These are phyloP conservation scores for Mythimna loreyi DNA, from an alignment of 2,888 invertebrate genomes.

Conservation along the genomic window DNA sequence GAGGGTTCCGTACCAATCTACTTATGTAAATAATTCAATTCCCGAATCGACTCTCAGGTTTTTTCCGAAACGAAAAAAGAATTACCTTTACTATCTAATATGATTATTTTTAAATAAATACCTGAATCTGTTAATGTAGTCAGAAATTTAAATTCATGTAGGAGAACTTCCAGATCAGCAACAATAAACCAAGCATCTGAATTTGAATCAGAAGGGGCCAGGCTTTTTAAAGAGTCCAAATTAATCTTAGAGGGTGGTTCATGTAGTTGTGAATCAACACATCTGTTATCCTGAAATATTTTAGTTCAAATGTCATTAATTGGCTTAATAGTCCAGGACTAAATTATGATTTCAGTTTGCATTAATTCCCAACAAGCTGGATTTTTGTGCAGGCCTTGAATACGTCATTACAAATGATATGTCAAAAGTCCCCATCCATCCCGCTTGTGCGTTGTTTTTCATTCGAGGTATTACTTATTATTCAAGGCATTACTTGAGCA, in stretches of 20 bases:
- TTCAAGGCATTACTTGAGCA: no score
- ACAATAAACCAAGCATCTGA: constrained; percentile 77
- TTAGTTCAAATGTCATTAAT: background rate
- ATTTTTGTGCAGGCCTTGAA: no score
- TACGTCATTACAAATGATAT: no score
- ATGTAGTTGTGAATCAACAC: constrained; percentile 24
- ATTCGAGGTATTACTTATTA: no score
- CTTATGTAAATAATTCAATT: no score
- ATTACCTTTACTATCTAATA: background rate
- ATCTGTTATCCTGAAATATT: constrained; percentile 45
- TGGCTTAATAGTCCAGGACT: no score
- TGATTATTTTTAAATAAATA: background rate
- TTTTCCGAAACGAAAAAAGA: background rate
- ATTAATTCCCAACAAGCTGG: no score
- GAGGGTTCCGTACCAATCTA: no score
- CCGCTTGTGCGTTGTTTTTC: no score
- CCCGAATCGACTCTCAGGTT: no score
- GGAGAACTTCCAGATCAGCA: constrained; percentile 75
- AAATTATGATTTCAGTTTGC: no score
- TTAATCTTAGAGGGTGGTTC: constrained; percentile 59
- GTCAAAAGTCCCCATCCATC: no score
- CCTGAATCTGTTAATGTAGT: constrained; percentile 76
- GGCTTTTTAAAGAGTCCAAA: constrained; percentile 68
- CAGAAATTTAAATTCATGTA: constrained; percentile 75
- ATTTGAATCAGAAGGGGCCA: constrained; percentile 61